Percentiles rank a stretch among this genome's conserved stretches.
phyloP scores from a whole-genome alignment of 2,797 vertebrate species.

The Coranthus polyacanthus region DNA sequence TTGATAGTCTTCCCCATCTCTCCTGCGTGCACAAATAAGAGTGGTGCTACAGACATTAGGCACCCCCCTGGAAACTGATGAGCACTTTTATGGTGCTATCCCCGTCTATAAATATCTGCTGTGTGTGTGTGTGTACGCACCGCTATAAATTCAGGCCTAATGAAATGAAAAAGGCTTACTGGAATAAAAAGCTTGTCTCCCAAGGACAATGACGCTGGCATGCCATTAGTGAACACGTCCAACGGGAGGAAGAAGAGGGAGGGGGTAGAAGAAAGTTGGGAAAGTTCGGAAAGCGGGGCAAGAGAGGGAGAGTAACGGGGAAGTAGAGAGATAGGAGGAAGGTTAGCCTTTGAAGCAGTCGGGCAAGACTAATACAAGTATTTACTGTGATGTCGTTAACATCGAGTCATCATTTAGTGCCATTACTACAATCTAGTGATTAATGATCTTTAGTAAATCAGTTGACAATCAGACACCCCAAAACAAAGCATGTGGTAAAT shows the following conservation, averaged over 20 bases:
- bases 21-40: constrained; percentile 55
- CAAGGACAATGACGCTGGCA: constrained; percentile 76
- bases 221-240: constrained; percentile 71
- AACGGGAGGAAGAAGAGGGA: constrained; percentile 10
- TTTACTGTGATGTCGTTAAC: constrained; percentile 7
- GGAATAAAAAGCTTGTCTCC: constrained; percentile 80
- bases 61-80: constrained; percentile 66
- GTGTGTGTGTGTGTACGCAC: not conserved
- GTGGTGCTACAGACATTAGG: constrained; percentile 63
- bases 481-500: not conserved
- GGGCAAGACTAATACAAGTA: not conserved
- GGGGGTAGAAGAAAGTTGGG: not conserved
- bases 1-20: constrained; percentile 64
- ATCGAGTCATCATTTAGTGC: not conserved
- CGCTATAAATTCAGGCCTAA: constrained; percentile 77
- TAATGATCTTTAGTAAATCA: not conserved
- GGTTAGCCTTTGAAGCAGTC: constrained; percentile 6
- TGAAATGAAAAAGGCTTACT: constrained; percentile 83
- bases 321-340: not conserved
- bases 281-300: not conserved
- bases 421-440: not conserved
- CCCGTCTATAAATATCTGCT: constrained; percentile 56
- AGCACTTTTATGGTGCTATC: constrained; percentile 66
- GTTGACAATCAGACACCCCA: not conserved
- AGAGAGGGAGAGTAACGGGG: too few species aligned